Percentiles rank a stretch among this genome's conserved stretches.
phyloP scores from a whole-genome alignment of 2,888 invertebrate genomes.

The Lordiphosa fenestrarum region DNA sequence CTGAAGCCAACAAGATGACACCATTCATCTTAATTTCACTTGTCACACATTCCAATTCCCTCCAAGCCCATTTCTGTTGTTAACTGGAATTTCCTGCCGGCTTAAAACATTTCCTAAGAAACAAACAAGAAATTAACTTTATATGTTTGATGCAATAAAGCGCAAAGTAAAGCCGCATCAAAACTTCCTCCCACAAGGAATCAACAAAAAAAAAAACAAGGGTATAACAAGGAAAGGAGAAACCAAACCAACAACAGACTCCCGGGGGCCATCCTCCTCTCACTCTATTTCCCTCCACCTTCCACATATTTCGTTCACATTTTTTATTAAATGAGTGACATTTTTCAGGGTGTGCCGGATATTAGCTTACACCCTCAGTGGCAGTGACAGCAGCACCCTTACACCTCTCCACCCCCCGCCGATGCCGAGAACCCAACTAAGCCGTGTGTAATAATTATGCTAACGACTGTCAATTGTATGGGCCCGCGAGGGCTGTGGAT shows the following conservation, averaged over 20 bases:
- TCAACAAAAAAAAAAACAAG: background rate
- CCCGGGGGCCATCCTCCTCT: slow-evolving; percentile 1
- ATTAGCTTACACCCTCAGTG: slow-evolving; percentile 46
- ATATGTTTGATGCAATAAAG: slow-evolving; percentile 53
- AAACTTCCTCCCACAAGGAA: background rate
- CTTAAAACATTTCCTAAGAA: slow-evolving; percentile 47
- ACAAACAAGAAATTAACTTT: slow-evolving; percentile 62
- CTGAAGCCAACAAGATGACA: too few relatives aligned
- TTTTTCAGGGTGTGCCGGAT: slow-evolving; percentile 35
- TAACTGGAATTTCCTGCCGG: slow-evolving; percentile 27
- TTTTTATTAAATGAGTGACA: slow-evolving; percentile 49
- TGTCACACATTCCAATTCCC: too few relatives aligned
- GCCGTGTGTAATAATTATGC: slow-evolving; percentile 74
- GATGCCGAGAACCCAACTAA: slow-evolving; percentile 35
- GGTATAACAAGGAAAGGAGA: too few relatives aligned
- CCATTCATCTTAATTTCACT: too few relatives aligned
- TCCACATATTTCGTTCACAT: slow-evolving; percentile 40
- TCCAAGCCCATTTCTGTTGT: too few relatives aligned
- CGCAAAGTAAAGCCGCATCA: slow-evolving; percentile 29
- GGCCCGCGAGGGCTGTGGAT: slow-evolving; percentile 45
- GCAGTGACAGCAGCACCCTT: background rate
- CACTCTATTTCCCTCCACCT: too few relatives aligned
- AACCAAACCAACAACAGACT: background rate
- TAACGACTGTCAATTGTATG: slow-evolving; percentile 71
- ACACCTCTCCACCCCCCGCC: slow-evolving; percentile 5